Conservation (phyloP, 2,113 vertebrate species). For the Danio rerio region DNA sequence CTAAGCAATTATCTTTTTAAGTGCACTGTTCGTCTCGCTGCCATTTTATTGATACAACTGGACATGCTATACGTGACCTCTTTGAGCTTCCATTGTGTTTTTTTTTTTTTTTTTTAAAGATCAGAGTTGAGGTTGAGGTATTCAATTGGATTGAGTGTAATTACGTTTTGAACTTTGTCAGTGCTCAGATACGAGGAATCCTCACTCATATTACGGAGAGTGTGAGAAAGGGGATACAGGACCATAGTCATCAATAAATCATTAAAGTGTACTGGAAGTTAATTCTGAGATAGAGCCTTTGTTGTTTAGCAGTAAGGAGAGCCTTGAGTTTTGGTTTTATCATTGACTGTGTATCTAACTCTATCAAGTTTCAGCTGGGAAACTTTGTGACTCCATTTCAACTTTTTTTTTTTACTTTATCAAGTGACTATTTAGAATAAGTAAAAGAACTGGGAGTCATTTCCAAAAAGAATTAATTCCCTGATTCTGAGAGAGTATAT, state of each 20-base stretch:
- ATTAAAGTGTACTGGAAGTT: conserved; percentile 34
- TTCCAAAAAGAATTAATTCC: too few relatives aligned
- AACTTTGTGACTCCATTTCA: not conserved
- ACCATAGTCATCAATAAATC: conserved; percentile 50
- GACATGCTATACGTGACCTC: not conserved
- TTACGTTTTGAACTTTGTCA: conserved; percentile 31
- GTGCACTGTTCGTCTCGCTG: not conserved
- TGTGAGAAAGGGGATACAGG: conserved; percentile 47
- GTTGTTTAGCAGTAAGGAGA: conserved; percentile 27
- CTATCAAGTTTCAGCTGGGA: not conserved
- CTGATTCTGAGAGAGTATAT: too few relatives aligned
- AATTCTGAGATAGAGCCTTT: conserved; percentile 37
- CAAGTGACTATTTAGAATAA: too few relatives aligned
- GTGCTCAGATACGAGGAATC: conserved; percentile 11
- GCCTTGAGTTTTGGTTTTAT: conserved; percentile 7
- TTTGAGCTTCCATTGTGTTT: not conserved
- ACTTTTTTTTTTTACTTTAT: not conserved
- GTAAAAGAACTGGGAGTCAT: too few relatives aligned
- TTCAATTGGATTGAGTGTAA: conserved; percentile 8
- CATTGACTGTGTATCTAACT: not conserved
- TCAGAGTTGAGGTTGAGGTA: conserved; percentile 25
- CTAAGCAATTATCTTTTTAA: not conserved
- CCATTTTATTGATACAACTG: conserved; percentile 26
- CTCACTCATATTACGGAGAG: conserved; percentile 26
- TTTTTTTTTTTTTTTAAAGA: conserved; percentile 15